Conservation (phyloP, 2,797 vertebrate species). For the Muraenolepis orangiensis region DNA sequence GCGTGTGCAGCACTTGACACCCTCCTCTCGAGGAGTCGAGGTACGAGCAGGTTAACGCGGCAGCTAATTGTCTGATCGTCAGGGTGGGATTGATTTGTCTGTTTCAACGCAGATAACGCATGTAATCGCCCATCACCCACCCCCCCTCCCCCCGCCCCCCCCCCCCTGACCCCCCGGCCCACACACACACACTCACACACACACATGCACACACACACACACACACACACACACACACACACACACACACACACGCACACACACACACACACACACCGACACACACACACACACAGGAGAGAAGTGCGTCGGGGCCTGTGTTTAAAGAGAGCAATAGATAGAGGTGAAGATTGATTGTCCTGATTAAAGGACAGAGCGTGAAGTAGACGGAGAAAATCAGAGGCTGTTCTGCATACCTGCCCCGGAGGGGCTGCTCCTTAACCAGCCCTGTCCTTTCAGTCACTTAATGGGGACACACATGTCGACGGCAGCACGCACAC, state of each 20-base stretch:
- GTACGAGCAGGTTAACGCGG: slow-evolving; percentile 67
- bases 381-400: slow-evolving; percentile 38
- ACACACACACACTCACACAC: neutral
- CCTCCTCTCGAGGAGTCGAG: slow-evolving; percentile 49
- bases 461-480: neutral
- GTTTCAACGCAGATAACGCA: slow-evolving; percentile 72
- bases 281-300: neutral
- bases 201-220: neutral
- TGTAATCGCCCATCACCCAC: slow-evolving; percentile 69
- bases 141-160: too few species aligned
- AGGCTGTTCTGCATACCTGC: neutral
- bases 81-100: slow-evolving; percentile 69
- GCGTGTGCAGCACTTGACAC: slow-evolving; percentile 51
- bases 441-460: neutral
- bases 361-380: slow-evolving; percentile 44
- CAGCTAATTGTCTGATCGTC: slow-evolving; percentile 67
- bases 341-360: slow-evolving; percentile 48
- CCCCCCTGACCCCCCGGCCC: slow-evolving; percentile 25
- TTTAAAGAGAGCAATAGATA: slow-evolving; percentile 15
- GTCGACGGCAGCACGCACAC: neutral
- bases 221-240: neutral
- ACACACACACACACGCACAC: neutral
- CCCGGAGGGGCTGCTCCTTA: neutral
- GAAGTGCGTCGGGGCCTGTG: neutral
- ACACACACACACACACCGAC: neutral